Percentiles rank a stretch among this genome's conserved stretches.
Conservation (phyloP, 92 coral and sea anemone genomes). For the Epizoanthus scotinus region DNA sequence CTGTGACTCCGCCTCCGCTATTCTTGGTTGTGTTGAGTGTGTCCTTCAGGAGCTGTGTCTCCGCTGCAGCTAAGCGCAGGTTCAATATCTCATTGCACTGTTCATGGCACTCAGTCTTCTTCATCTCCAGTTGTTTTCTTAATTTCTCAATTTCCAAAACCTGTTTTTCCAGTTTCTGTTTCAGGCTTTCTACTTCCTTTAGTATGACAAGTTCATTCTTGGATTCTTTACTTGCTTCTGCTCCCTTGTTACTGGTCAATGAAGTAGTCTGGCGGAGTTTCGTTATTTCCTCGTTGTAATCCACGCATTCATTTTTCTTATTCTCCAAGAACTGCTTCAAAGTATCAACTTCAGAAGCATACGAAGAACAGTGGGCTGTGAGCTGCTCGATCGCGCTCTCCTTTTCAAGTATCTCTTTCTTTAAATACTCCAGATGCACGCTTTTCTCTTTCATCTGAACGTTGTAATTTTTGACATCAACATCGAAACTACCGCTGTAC, state of each 20-base stretch:
- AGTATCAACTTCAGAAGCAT: background rate
- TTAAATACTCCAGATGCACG: constrained; percentile 1
- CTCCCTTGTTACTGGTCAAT: background rate
- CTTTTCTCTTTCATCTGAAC: constrained; percentile 12
- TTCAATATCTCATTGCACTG: constrained; percentile 1
- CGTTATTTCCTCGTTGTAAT: background rate
- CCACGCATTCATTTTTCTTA: background rate
- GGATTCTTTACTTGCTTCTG: too few species aligned
- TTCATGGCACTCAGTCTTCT: background rate
- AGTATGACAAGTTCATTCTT: too few species aligned
- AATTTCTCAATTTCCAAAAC: background rate
- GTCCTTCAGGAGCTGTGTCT: background rate
- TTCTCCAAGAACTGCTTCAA: background rate
- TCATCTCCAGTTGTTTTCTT: background rate
- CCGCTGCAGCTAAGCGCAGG: background rate
- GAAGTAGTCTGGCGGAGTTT: background rate
- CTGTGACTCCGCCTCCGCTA: background rate
- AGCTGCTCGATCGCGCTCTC: background rate
- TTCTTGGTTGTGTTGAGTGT: too few species aligned
- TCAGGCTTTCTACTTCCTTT: too few species aligned
- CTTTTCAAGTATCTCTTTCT: background rate
- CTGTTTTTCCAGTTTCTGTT: too few species aligned
- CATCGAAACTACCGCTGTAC: constrained; percentile 10
- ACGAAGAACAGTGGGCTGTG: background rate
- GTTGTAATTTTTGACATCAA: constrained; percentile 4